Evolutionary conservation across 1,140 invertebrate genomes (phyloP).

Genomic region (Sinonovacula constricta): DNA sequence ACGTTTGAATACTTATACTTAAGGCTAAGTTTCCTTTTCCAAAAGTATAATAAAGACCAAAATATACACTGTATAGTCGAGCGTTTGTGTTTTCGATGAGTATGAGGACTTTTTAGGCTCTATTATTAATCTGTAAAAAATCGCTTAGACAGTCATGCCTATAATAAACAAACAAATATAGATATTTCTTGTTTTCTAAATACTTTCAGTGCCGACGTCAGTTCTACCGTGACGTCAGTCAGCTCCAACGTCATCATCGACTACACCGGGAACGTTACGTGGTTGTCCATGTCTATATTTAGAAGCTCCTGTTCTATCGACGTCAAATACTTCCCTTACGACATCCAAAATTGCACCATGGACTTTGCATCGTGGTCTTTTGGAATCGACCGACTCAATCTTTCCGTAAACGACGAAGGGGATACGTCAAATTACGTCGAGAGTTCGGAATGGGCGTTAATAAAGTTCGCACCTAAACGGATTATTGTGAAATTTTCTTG

Average conservation of each 20-base stretch:
- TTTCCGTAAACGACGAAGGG: slow-evolving; percentile 66
- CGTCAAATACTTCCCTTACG: slow-evolving; percentile 81
- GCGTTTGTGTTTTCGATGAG: too few relatives aligned
- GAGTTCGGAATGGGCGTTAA: slow-evolving; percentile 79
- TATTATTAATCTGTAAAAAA: too few relatives aligned
- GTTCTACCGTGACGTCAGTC: slow-evolving; percentile 66
- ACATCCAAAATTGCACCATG: slow-evolving; percentile 79
- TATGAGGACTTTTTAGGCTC: too few relatives aligned
- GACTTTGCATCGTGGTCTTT: slow-evolving; percentile 97
- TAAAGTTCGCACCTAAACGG: slow-evolving; percentile 64
- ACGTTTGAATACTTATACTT: too few relatives aligned
- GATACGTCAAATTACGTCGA: slow-evolving; percentile 79
- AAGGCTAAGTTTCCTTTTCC: too few relatives aligned
- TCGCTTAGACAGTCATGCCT: too few relatives aligned
- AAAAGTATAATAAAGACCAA: too few relatives aligned
- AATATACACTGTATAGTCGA: too few relatives aligned
- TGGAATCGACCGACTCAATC: slow-evolving; percentile 83
- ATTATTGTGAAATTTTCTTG: slow-evolving; percentile 87
- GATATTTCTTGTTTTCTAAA: too few relatives aligned
- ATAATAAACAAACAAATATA: too few relatives aligned
- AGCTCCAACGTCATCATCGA: slow-evolving; percentile 80
- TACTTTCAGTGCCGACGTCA: slow-evolving; percentile 74
- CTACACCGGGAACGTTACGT: slow-evolving; percentile 79
- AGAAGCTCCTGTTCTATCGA: slow-evolving; percentile 80
- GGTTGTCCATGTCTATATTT: slow-evolving; percentile 80